A percentile compares a stretch with the other conserved stretches of the same genome.
Conservation (phyloP, 2,113 vertebrate species). For the Parotia lawesii region DNA sequence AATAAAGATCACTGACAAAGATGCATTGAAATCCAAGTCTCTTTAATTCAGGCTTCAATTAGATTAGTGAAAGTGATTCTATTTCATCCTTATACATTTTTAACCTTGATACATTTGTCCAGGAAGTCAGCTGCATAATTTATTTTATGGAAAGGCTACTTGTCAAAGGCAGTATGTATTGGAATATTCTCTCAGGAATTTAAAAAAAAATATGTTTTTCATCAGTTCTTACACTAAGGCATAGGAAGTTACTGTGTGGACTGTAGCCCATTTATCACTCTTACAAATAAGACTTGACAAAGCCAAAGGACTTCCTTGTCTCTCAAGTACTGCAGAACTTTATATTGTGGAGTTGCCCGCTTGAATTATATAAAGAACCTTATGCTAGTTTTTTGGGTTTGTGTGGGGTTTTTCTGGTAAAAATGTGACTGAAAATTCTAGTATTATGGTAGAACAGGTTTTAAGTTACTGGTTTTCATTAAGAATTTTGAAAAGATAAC, state of each 20-base stretch:
- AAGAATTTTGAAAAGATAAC: neutral
- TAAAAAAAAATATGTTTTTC: neutral
- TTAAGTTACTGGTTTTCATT: neutral
- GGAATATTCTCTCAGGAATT: neutral
- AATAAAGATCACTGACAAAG: constrained; percentile 10
- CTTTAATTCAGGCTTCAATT: neutral
- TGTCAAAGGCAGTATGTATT: neutral
- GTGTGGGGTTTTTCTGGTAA: neutral
- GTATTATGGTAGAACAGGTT: neutral
- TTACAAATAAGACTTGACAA: neutral
- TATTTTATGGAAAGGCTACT: neutral
- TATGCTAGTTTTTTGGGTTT: neutral
- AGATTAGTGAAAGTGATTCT: constrained; percentile 1
- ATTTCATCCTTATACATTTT: constrained; percentile 22
- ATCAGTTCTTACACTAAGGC: neutral
- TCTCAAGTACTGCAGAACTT: neutral
- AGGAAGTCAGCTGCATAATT: constrained; percentile 5
- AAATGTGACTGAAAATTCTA: neutral
- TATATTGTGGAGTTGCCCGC: accelerated
- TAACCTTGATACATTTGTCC: constrained; percentile 21
- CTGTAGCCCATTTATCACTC: neutral
- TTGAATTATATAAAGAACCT: neutral
- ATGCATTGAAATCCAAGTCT: constrained; percentile 20
- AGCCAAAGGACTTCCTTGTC: neutral
- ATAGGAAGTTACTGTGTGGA: neutral